Evolutionary conservation across 2,888 invertebrate species (phyloP).

Genomic region (Parnassius mnemosyne): DNA sequence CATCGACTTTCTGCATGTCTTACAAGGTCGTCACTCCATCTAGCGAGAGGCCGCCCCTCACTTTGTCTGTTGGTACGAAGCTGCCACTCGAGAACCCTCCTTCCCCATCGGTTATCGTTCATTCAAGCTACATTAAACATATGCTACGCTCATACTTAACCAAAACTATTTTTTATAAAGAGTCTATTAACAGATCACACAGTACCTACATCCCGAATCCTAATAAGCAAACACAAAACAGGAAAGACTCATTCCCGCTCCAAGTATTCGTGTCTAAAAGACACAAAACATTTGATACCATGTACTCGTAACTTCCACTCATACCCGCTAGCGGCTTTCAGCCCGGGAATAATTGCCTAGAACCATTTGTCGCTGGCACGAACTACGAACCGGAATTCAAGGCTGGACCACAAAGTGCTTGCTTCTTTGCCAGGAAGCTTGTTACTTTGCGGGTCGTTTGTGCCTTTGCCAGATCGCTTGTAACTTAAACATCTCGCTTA

Average conservation of each 20-base stretch:
- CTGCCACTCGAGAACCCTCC: too few species aligned
- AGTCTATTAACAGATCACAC: too few species aligned
- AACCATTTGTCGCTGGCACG: conserved; percentile 3
- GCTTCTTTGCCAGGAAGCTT: conserved; percentile 5
- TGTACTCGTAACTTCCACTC: background rate
- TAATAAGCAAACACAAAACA: too few species aligned
- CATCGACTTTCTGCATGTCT: too few species aligned
- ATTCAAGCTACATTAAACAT: too few species aligned
- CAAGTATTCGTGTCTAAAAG: background rate
- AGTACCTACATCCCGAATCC: too few species aligned
- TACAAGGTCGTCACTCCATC: too few species aligned
- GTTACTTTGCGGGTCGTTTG: conserved; percentile 9
- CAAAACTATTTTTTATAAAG: too few species aligned
- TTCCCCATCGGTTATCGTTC: too few species aligned
- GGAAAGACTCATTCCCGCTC: background rate
- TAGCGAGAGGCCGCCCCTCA: too few species aligned
- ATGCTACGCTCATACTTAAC: too few species aligned
- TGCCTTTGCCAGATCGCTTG: conserved; percentile 7
- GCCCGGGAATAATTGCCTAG: background rate
- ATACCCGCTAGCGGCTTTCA: background rate
- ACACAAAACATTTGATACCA: background rate
- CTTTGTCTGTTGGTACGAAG: too few species aligned
- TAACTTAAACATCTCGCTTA: conserved; percentile 6
- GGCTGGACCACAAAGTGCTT: background rate
- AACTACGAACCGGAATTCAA: background rate